These are phyloP conservation scores for Gadopsis marmoratus DNA, from an alignment of 2,797 vertebrate species.

Conservation along the genomic window DNA sequence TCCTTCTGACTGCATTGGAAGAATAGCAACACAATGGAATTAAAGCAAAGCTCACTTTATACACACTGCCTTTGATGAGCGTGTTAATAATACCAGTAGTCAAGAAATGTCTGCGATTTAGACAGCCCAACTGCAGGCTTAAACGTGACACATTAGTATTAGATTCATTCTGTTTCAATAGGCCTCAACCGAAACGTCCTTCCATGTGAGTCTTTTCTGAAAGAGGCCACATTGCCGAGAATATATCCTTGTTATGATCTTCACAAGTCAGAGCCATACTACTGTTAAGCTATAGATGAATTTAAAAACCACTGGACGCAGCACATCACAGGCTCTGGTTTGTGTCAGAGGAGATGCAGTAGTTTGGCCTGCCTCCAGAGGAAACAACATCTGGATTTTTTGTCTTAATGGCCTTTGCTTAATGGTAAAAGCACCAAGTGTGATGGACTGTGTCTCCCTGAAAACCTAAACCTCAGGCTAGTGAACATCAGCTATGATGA, in stretches of 20 bases:
- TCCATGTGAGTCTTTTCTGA: slow-evolving; percentile 10
- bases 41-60: slow-evolving; percentile 1
- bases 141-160: slow-evolving; percentile 18
- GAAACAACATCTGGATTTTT: slow-evolving; percentile 71
- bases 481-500: slow-evolving; percentile 28
- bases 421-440: slow-evolving; percentile 39
- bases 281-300: slow-evolving; percentile 14
- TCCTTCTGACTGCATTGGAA: neutral
- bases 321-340: slow-evolving; percentile 48
- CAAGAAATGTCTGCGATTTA: slow-evolving; percentile 7
- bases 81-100: slow-evolving; percentile 10
- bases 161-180: slow-evolving; percentile 2
- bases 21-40: slow-evolving; percentile 1
- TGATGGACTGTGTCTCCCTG: slow-evolving; percentile 47
- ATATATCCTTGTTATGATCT: slow-evolving; percentile 37
- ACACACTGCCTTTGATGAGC: neutral
- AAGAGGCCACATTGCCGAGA: slow-evolving; percentile 14
- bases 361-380: slow-evolving; percentile 59
- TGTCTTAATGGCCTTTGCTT: slow-evolving; percentile 44
- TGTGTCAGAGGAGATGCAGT: slow-evolving; percentile 59
- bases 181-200: neutral
- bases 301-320: slow-evolving; percentile 22
- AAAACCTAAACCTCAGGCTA: slow-evolving; percentile 29
- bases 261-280: slow-evolving; percentile 10
- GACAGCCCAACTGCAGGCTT: slow-evolving; percentile 7